Evolutionary conservation across 2,888 invertebrate species (phyloP), one percentile per base, ranked within the genome.

Genomic region (Cloeon dipterum): DNA sequence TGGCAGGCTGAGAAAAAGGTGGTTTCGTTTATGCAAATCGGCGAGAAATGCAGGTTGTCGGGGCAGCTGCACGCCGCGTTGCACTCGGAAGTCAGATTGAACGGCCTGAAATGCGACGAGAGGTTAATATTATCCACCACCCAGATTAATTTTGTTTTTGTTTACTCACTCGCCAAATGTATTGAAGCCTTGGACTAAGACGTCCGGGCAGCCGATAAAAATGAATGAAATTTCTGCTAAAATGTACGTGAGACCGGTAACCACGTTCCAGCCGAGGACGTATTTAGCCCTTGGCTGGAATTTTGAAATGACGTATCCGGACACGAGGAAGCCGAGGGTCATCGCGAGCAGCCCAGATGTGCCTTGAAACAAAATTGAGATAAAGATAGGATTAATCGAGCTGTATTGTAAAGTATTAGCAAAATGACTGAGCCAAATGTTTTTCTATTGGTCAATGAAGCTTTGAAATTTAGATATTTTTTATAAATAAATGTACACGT

Each of bases 1-100:
- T 74, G 74, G 46, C 78, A 78, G 1, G 77, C 68, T 1, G 74
- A 75, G 52, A 70, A 77, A 47, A 62, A 77, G 2, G 73, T 70
- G 11, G 62, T 61, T 36, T 54, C 58, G 1, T 59, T 59, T 11
- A 61, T 52, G 46, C 74, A 75, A 1, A 75, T 66, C 0, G 75
- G 75, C 3, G 67, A 62, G 51, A 70, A 75, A 42, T 65, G 63
- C 5, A 67, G 57, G 16, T 56, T 53, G 3, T 58, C 35, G 3
- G 40, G 58, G 49, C 74, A 74, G 21, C 59, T 58, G 50, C 74
- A 75, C 35, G 61, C 60, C 2, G 44, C 40, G 51, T 74, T 74
- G 50, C 74, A 74, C 1, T 46, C 42, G 1, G 54, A 52, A 2
- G 59, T 60, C 26, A 70, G 49, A 44, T 66, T 62, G 41, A 66